phyloP scores from a whole-genome alignment of 2,797 vertebrate species.

The Schizothorax lantsangensis region DNA sequence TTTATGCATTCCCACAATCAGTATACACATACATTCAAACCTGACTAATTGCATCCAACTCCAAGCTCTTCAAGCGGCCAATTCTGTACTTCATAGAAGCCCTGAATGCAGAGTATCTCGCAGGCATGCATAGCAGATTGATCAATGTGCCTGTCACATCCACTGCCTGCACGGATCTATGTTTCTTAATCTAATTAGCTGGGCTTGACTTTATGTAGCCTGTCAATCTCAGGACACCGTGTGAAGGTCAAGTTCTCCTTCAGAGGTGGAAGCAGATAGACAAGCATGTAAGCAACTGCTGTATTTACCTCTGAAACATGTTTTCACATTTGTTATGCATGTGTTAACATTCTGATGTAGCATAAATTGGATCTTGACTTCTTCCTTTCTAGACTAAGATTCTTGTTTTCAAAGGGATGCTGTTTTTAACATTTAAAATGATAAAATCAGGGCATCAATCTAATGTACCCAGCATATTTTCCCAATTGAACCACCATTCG shows the following conservation, averaged over 20 bases:
- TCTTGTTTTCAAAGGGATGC: background rate
- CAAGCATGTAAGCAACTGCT: slow-evolving; percentile 61
- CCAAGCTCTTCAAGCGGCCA: background rate
- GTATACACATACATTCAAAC: background rate
- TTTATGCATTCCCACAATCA: background rate
- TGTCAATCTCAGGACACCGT: slow-evolving; percentile 72
- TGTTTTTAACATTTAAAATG: background rate
- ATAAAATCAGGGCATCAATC: background rate
- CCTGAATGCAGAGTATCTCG: slow-evolving; percentile 37
- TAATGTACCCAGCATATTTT: background rate
- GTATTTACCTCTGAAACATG: background rate
- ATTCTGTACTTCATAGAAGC: slow-evolving; percentile 2
- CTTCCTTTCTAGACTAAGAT: background rate
- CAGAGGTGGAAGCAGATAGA: slow-evolving; percentile 67
- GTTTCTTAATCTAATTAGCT: slow-evolving; percentile 84
- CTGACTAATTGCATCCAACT: slow-evolving; percentile 1
- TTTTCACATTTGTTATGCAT: slow-evolving; percentile 17
- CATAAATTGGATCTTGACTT: background rate
- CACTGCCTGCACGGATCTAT: slow-evolving; percentile 74
- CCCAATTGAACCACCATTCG: background rate
- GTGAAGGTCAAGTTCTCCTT: slow-evolving; percentile 79
- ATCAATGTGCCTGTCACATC: slow-evolving; percentile 82
- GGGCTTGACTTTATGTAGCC: slow-evolving; percentile 75
- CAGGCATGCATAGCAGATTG: slow-evolving; percentile 52
- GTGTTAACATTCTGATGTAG: background rate